Base-by-base conservation (phyloP, 2,797 vertebrate species). In the Phoebastria nigripes region DNA sequence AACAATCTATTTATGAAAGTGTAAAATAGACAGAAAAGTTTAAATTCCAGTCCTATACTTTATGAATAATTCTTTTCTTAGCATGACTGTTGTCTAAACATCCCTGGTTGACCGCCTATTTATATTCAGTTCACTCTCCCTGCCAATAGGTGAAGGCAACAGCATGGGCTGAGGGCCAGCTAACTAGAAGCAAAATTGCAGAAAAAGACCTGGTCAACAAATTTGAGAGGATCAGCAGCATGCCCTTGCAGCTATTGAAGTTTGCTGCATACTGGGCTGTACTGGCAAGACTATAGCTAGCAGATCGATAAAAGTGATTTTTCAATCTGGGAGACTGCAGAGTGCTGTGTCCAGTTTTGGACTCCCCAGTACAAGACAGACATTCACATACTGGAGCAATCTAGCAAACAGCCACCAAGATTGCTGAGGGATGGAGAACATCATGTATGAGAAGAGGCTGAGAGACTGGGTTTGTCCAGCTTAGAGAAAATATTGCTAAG, bases 191-290 rank as follows among this genome's bases (percentile, higher is more conserved):
- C 15, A 82, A 44, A 87, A 89, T 4, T 79, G 71, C 31, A 33
- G 39, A 26, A 41, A 52, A 83, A 65, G 55, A 79, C 25, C 8
- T 9, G 46, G 49, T 67, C n/a, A 74, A 84, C 47, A 84, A 79
- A 87, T 44, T 20, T 0, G 0, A 74, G 46, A 59, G 20, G 39
- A 65, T 69, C 58, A 72, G 51, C 25, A 47, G 47, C 1, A 1
- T 41, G 28, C 18, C 76, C 47, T 58, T 82, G 54, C 44, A 80
- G 84, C 37, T 63, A 63, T 0, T 46, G 44, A 67, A 59, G 80
- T 65, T 76, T 69, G 18, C n/a, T 81, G 65, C 52, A 31, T 15
- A 19, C 49, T 28, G 52, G 69, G 42, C 29, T 74, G 39, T 14
- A 25, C 35, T 44, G 71, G 42, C 54, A 88, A 18, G 28, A 67